Percentiles rank a stretch among this genome's conserved stretches.
These are phyloP conservation scores for Rotaria socialis DNA, from an alignment of 2,888 invertebrate genomes.

Conservation along the genomic window DNA sequence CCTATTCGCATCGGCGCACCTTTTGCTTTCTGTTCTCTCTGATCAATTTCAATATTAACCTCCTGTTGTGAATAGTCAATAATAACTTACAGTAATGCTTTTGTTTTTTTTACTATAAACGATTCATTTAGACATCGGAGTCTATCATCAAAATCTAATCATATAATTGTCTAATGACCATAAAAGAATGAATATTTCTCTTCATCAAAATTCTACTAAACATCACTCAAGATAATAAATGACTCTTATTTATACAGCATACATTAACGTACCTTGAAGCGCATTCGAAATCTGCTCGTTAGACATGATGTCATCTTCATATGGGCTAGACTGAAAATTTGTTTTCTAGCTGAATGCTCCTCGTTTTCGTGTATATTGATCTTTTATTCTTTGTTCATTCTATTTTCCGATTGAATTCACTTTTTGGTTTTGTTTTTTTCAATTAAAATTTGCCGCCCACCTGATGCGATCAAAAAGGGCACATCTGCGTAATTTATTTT, in stretches of 20 bases:
- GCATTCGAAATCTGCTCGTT: too few species aligned
- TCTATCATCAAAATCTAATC: too few species aligned
- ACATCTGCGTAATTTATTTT: slow-evolving; percentile 15
- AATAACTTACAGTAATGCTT: not conserved
- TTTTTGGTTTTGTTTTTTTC: not conserved
- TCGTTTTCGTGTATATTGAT: not conserved
- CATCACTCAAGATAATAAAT: too few species aligned
- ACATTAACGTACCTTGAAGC: too few species aligned
- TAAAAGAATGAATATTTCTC: too few species aligned
- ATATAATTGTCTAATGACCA: too few species aligned
- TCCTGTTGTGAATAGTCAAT: not conserved
- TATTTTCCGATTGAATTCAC: not conserved
- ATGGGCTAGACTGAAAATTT: too few species aligned
- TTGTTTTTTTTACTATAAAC: not conserved
- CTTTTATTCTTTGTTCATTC: not conserved
- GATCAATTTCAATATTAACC: not conserved
- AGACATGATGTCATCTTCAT: too few species aligned
- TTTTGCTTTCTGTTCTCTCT: not conserved
- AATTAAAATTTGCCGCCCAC: slow-evolving; percentile 26
- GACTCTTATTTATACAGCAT: too few species aligned
- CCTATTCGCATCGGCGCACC: slow-evolving; percentile 3
- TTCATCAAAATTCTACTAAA: too few species aligned
- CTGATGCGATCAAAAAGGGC: slow-evolving; percentile 19
- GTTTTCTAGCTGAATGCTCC: not conserved
- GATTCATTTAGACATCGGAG: too few species aligned